Percentiles rank a stretch among this genome's conserved stretches.
Conservation (phyloP, 2,888 invertebrate species). For the Phengaris arion region DNA sequence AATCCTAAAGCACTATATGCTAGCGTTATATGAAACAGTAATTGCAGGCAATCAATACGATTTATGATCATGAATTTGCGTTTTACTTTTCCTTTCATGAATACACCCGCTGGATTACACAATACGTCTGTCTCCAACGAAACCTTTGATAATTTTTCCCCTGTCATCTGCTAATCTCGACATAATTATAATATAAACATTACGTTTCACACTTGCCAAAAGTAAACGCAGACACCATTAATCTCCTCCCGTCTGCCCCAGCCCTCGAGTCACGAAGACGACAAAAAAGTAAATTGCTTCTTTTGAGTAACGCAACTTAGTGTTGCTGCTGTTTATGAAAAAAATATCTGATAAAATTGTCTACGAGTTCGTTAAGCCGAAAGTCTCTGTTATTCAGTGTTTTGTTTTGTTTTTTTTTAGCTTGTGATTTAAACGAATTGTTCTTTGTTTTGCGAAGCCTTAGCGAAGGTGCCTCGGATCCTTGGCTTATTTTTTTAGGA, state of each 20-base stretch:
- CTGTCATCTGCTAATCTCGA: constrained; percentile 31
- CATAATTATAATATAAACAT: constrained; percentile 21
- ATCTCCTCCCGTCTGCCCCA: constrained; percentile 31
- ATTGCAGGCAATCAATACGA: not conserved
- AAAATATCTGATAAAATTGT: constrained; percentile 25
- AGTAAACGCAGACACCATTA: constrained; percentile 31
- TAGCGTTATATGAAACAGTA: not conserved
- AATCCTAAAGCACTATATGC: not conserved
- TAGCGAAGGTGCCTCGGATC: not conserved
- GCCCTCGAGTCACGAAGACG: constrained; percentile 32
- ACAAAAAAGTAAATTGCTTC: constrained; percentile 30
- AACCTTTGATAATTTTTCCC: not conserved
- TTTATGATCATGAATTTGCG: not conserved
- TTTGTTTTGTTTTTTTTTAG: not conserved
- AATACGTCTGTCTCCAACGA: not conserved
- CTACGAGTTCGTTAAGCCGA: constrained; percentile 24
- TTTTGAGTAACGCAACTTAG: constrained; percentile 28
- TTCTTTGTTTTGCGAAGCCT: not conserved
- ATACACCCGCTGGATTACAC: not conserved
- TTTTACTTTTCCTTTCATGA: not conserved
- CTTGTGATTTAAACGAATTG: not conserved
- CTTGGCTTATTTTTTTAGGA: not conserved
- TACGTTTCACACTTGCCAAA: constrained; percentile 26
- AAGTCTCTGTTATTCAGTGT: not conserved
- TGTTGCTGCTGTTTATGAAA: constrained; percentile 31